A percentile compares a stretch with the other conserved stretches of the same genome.
Conservation (phyloP, 2,888 invertebrate genomes). For the Lochmaea crataegi region DNA sequence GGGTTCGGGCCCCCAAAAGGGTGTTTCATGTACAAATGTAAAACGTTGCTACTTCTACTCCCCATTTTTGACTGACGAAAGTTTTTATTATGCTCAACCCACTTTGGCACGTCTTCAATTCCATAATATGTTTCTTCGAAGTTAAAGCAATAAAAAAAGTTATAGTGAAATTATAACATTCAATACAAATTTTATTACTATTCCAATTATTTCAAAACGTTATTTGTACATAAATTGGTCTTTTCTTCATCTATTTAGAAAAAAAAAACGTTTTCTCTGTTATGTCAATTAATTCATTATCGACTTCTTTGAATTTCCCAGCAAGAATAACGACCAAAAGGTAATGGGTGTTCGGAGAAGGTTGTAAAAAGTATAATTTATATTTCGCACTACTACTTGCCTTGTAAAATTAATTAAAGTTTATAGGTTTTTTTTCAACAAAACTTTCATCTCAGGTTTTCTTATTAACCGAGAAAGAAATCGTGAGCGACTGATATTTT, state of each 20-base stretch:
- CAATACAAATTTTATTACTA: too few relatives aligned
- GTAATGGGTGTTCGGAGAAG: slow-evolving; percentile 33
- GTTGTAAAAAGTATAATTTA: slow-evolving; percentile 42
- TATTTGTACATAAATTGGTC: background rate
- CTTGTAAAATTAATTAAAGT: slow-evolving; percentile 42
- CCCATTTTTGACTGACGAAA: too few relatives aligned
- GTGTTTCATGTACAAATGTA: too few relatives aligned
- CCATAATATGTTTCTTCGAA: too few relatives aligned
- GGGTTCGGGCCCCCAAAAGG: too few relatives aligned
- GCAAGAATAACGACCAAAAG: slow-evolving; percentile 36
- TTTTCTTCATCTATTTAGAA: background rate
- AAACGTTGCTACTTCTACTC: too few relatives aligned
- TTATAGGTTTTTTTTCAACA: slow-evolving; percentile 34
- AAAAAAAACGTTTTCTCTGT: background rate
- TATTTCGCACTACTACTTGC: slow-evolving; percentile 44
- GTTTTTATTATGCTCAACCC: too few relatives aligned
- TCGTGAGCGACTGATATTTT: slow-evolving; percentile 25
- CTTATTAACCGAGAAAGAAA: slow-evolving; percentile 39
- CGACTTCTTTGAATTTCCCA: slow-evolving; percentile 39
- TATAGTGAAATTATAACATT: too few relatives aligned
- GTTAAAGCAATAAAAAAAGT: too few relatives aligned
- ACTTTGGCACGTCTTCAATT: too few relatives aligned
- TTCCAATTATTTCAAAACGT: too few relatives aligned
- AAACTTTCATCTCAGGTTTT: slow-evolving; percentile 38
- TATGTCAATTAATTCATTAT: slow-evolving; percentile 29